phyloP scores from a whole-genome alignment of 1,140 invertebrate species.

The Cepaea nemoralis region DNA sequence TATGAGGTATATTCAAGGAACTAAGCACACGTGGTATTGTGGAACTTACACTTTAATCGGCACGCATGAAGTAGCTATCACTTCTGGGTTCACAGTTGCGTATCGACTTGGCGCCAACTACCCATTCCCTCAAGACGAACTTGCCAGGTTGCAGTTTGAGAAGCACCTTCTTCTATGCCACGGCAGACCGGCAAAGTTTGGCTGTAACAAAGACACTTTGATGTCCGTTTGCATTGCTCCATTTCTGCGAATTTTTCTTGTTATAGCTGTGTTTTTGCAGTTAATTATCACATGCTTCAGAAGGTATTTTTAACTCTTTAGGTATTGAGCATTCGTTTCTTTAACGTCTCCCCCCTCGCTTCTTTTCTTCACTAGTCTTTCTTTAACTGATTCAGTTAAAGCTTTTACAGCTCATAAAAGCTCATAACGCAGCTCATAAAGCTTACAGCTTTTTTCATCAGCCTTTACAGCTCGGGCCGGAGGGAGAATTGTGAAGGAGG shows the following conservation, averaged over 20 bases:
- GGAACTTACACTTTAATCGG: slow-evolving; percentile 64
- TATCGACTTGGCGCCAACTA: slow-evolving; percentile 59
- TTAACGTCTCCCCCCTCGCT: too few relatives aligned
- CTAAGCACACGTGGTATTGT: slow-evolving; percentile 56
- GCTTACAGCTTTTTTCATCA: too few relatives aligned
- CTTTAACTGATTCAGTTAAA: too few relatives aligned
- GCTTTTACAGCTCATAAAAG: too few relatives aligned
- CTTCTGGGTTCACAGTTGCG: slow-evolving; percentile 62
- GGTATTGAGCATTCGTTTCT: too few relatives aligned
- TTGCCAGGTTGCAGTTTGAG: slow-evolving; percentile 65
- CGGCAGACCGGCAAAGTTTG: slow-evolving; percentile 49
- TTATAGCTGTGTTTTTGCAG: slow-evolving; percentile 47
- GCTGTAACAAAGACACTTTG: slow-evolving; percentile 46
- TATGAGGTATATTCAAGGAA: slow-evolving; percentile 62
- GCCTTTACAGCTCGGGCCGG: too few relatives aligned
- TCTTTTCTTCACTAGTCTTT: too few relatives aligned
- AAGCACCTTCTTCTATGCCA: slow-evolving; percentile 59
- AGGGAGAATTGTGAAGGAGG: too few relatives aligned
- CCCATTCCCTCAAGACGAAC: slow-evolving; percentile 57
- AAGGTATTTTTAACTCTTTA: background rate
- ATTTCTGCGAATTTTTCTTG: slow-evolving; percentile 50
- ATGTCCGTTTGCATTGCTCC: slow-evolving; percentile 46
- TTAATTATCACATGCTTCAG: slow-evolving; percentile 24
- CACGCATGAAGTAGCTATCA: slow-evolving; percentile 63
- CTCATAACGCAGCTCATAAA: too few relatives aligned